Evolutionary conservation across 92 coral and sea anemone species (phyloP).

Genomic region (Umimayanthus kanabou): DNA sequence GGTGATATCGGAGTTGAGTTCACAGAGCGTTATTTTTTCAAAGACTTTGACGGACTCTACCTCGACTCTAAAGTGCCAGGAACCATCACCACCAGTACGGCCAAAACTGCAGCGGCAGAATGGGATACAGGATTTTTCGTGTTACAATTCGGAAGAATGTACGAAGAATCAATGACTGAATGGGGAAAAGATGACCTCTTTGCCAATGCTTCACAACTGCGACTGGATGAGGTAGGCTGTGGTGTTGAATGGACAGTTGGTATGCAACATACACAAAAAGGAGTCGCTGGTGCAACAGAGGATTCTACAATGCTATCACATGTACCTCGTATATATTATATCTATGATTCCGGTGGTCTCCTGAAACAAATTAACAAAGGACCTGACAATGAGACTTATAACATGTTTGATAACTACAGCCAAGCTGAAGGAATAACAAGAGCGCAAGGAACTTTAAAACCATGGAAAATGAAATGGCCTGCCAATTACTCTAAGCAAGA

Average conservation of each 20-base stretch:
- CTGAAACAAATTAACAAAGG: background rate
- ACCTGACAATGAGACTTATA: background rate
- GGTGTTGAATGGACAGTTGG: background rate
- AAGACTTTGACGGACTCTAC: background rate
- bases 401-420: background rate
- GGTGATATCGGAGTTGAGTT: background rate
- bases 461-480: background rate
- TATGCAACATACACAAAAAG: background rate
- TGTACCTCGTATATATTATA: background rate
- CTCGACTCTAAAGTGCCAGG: too few species aligned
- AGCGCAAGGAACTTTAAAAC: background rate
- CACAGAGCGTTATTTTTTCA: background rate
- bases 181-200: background rate
- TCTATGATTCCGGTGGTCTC: background rate
- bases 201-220: background rate
- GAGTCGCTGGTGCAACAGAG: background rate
- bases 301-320: background rate
- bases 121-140: background rate
- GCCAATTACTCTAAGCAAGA: background rate
- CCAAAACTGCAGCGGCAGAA: background rate
- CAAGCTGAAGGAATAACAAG: background rate
- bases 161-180: background rate
- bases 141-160: background rate
- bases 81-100: background rate
- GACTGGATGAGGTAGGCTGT: background rate